phyloP scores from a whole-genome alignment of 2,888 invertebrate genomes.

The Callyntrura sp. region DNA sequence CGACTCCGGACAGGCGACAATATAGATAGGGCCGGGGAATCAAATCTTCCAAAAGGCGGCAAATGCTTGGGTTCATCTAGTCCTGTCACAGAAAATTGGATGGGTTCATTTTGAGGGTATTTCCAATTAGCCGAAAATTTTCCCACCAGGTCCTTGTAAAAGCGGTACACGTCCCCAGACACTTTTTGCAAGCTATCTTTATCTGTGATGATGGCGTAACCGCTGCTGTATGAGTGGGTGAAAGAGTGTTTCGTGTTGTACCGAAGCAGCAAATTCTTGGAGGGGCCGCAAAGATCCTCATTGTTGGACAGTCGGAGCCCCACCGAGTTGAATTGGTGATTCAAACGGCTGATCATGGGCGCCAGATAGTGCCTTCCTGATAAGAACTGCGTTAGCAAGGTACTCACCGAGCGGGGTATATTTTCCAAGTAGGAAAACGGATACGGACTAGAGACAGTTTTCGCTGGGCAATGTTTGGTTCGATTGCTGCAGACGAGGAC shows the following conservation, averaged over 20 bases:
- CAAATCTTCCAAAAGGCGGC: constrained; percentile 58
- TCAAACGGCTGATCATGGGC: constrained; percentile 51
- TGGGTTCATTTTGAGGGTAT: constrained; percentile 62
- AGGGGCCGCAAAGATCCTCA: constrained; percentile 69
- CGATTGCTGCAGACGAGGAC: constrained; percentile 58
- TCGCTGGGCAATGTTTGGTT: constrained; percentile 37
- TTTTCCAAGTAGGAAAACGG: constrained; percentile 65
- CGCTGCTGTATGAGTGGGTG: constrained; percentile 31
- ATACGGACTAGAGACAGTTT: constrained; percentile 60
- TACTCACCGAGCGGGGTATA: constrained; percentile 37
- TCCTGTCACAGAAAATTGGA: constrained; percentile 65
- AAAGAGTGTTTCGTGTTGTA: constrained; percentile 41
- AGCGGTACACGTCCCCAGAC: constrained; percentile 11
- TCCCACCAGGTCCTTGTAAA: constrained; percentile 12
- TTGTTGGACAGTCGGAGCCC: constrained; percentile 39
- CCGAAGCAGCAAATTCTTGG: constrained; percentile 69
- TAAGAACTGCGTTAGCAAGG: constrained; percentile 33
- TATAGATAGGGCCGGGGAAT: constrained; percentile 54
- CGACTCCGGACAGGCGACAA: constrained; percentile 39
- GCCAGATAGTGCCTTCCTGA: constrained; percentile 58
- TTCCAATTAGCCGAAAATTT: constrained; percentile 48
- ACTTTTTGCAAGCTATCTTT: constrained; percentile 65
- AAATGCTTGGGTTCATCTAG: constrained; percentile 63
- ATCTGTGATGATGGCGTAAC: constrained; percentile 65
- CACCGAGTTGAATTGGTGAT: constrained; percentile 57